Base-by-base conservation (phyloP, 2,113 vertebrate genomes). In the Rousettus leschenaultii region DNA sequence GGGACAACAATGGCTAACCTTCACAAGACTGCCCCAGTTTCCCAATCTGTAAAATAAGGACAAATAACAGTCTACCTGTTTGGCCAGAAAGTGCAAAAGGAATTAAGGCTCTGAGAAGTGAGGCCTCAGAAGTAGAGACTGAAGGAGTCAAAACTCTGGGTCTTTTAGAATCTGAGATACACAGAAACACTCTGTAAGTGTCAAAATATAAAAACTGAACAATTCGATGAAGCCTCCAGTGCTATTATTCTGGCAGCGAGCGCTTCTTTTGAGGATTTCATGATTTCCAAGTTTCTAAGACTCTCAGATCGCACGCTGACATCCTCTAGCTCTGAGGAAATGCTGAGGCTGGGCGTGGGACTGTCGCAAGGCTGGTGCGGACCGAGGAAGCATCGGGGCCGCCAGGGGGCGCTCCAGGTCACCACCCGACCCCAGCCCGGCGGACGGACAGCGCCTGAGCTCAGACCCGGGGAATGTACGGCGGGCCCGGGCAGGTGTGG, bases 401-500 rank as follows among this genome's bases (percentile, higher is more conserved):
- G 15, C 94, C 70, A 97, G 93, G 86, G 97, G 96, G 91, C 94
- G 95, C 85, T 75, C 38, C 19, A 48, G 43, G n/a, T 88, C 90
- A 85, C 21, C 3, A 22, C 57, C 83, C 12, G 51, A 63, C 45
- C 79, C 78, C 59, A 11, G 74, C 21, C 2, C 0, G 19, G 66
- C 26, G 1, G 38, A 51, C 24, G 0, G 61, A 35, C 68, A 3
- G 63, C 3, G 7, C 45, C 90, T 93, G 95, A 97, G 96, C 90
- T 97, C 96, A 96, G 95, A 28, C 65, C 63, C 40, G 0, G 16
- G 96, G 95, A 94, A 95, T 95, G 95, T 22, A 19, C 84, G 18
- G 84, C 97, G 85, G 83, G 95, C 43, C 93, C 30, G 30, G 92
- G 88, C 95, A 97, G 94, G 92, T 94, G 95, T 75, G 14, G 55